These are phyloP conservation scores for Megaceryle torquata DNA, from an alignment of 2,113 vertebrate genomes.

Conservation along the genomic window DNA sequence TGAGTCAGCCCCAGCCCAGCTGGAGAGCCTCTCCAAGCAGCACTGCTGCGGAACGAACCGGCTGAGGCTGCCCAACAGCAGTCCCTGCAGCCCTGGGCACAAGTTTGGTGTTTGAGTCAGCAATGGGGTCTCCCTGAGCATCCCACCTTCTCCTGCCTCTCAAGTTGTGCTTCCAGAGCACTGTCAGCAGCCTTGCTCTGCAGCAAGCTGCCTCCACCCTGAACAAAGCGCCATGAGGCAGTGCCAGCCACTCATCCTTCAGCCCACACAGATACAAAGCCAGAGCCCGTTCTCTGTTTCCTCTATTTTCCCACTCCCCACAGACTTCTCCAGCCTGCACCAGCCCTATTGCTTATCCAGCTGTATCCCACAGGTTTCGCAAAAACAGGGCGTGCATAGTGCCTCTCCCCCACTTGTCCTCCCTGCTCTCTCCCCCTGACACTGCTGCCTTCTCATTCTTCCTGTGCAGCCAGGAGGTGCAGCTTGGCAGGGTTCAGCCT, in stretches of 20 bases:
- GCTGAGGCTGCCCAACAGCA: background rate
- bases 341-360: background rate
- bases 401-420: background rate
- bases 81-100: accelerated
- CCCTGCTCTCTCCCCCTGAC: background rate
- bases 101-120: background rate
- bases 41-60: background rate
- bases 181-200: background rate
- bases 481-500: background rate
- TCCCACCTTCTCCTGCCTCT: background rate
- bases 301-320: background rate
- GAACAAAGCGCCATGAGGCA: background rate
- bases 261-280: accelerated
- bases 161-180: background rate
- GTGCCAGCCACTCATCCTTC: background rate
- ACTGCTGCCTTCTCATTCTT: background rate
- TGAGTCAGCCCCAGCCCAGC: constrained; percentile 31
- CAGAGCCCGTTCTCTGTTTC: accelerated
- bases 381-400: background rate
- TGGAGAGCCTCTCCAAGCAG: background rate
- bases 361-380: background rate
- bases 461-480: accelerated
- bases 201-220: background rate
- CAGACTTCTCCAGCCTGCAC: background rate
- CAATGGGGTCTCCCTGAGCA: background rate